Conservation (phyloP, 2,888 invertebrate species). For the Tachina lurida region DNA sequence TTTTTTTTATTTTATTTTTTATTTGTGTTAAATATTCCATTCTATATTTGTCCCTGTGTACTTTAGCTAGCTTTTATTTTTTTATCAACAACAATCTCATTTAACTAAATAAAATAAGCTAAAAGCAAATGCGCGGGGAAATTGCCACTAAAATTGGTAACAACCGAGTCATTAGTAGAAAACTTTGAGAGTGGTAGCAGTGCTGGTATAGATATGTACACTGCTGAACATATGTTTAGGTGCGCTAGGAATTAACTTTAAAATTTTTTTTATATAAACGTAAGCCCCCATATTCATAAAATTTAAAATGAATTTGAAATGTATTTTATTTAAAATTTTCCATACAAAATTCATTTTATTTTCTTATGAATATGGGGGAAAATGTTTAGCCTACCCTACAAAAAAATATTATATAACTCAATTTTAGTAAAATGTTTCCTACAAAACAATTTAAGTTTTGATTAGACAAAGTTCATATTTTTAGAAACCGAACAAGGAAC, state of each 20-base stretch:
- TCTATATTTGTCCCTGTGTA: slow-evolving; percentile 3
- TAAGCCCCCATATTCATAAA: no score
- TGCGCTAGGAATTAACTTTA: not conserved
- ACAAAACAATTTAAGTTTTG: no score
- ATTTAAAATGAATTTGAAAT: no score
- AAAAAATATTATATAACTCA: no score
- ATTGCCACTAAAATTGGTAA: slow-evolving; percentile 72
- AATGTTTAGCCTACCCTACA: no score
- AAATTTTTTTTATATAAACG: no score
- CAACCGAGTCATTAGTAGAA: slow-evolving; percentile 65
- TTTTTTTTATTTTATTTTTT: slow-evolving; percentile 12
- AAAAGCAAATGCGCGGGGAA: slow-evolving; percentile 73
- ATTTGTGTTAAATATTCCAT: slow-evolving; percentile 46
- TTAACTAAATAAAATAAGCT: slow-evolving; percentile 76
- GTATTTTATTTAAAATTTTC: no score
- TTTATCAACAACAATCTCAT: slow-evolving; percentile 80
- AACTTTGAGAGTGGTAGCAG: slow-evolving; percentile 4
- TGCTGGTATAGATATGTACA: slow-evolving; percentile 34
- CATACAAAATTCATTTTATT: no score
- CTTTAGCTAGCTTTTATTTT: slow-evolving; percentile 56
- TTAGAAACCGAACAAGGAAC: no score
- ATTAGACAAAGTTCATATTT: no score
- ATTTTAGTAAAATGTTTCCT: no score
- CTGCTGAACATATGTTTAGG: not conserved
- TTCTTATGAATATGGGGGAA: no score